These are phyloP conservation scores for Ictalurus furcatus DNA, from an alignment of 2,113 vertebrate species.

Conservation along the genomic window DNA sequence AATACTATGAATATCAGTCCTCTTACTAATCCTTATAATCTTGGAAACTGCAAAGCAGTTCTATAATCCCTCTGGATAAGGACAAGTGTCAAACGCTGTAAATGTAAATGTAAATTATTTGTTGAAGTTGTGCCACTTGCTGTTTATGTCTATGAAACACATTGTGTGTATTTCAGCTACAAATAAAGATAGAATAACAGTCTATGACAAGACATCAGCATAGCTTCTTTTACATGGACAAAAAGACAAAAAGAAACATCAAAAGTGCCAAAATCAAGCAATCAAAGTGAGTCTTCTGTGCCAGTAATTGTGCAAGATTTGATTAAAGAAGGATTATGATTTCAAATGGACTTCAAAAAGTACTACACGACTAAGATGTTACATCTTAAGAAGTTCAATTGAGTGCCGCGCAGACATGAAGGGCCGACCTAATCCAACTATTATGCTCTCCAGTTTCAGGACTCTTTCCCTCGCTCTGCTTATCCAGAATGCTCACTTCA, in stretches of 20 bases:
- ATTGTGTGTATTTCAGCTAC: background rate
- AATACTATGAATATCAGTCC: background rate
- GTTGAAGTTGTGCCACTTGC: background rate
- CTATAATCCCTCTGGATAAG: background rate
- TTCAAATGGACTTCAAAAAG: conserved; percentile 53
- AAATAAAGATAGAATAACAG: conserved; percentile 21
- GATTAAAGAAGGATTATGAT: conserved; percentile 57
- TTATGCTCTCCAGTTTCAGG: conserved; percentile 48
- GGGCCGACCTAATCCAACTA: conserved; percentile 48
- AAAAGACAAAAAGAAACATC: conserved; percentile 44
- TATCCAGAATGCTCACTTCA: conserved; percentile 55
- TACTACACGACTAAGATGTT: conserved; percentile 49
- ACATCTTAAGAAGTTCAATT: conserved; percentile 52
- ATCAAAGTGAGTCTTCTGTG: conserved; percentile 10
- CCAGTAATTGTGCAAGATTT: conserved; percentile 48
- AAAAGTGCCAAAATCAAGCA: conserved; percentile 41
- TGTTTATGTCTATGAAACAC: background rate
- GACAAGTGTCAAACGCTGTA: background rate
- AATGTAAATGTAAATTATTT: conserved; percentile 3
- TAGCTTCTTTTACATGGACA: conserved; percentile 38
- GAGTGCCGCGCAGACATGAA: conserved; percentile 45
- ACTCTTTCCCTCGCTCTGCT: conserved; percentile 41
- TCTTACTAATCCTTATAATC: background rate
- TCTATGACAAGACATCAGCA: conserved; percentile 26
- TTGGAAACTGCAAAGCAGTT: background rate